Evolutionary conservation across 2,888 invertebrate species (phyloP).

Genomic region (Tetragnatha montana): DNA sequence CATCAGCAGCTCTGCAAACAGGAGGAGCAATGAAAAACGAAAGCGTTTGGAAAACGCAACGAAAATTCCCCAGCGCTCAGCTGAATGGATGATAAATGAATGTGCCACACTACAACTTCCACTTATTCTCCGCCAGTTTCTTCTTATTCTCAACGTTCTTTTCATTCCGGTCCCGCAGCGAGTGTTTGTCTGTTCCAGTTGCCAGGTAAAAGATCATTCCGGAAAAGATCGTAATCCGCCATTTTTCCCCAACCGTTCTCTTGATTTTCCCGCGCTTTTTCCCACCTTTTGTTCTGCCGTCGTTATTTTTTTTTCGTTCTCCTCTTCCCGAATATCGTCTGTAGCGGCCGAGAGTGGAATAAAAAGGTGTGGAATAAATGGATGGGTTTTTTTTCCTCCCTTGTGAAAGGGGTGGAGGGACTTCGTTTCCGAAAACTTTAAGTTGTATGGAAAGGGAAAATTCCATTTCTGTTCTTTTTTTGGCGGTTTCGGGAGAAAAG

Average conservation of each 20-base stretch:
- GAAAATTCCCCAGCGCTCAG: constrained; percentile 17
- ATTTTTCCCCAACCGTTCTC: constrained; percentile 9
- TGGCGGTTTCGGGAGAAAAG: not conserved
- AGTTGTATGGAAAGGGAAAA: not conserved
- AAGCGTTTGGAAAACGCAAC: constrained; percentile 1
- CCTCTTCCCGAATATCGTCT: constrained; percentile 19
- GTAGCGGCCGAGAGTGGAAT: constrained; percentile 24
- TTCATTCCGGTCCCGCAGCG: constrained; percentile 47
- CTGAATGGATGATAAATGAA: constrained; percentile 67
- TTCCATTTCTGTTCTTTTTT: not conserved
- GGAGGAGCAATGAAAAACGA: constrained; percentile 6
- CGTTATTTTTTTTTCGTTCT: constrained; percentile 4
- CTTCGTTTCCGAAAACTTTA: constrained; percentile 1
- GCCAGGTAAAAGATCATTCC: constrained; percentile 60
- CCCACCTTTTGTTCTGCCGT: not conserved
- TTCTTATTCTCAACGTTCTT: constrained; percentile 16
- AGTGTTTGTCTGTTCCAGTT: constrained; percentile 51
- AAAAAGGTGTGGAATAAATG: not conserved
- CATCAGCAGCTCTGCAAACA: constrained; percentile 32
- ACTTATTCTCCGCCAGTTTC: constrained; percentile 58
- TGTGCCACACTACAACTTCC: constrained; percentile 64
- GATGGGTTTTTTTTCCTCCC: not conserved
- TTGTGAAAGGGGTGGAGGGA: not conserved
- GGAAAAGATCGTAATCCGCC: constrained; percentile 56
- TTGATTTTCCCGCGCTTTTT: not conserved